Evolutionary conservation across 2,888 invertebrate genomes (phyloP), one percentile per base, ranked within the genome.

Genomic region (Volucella bombylans): DNA sequence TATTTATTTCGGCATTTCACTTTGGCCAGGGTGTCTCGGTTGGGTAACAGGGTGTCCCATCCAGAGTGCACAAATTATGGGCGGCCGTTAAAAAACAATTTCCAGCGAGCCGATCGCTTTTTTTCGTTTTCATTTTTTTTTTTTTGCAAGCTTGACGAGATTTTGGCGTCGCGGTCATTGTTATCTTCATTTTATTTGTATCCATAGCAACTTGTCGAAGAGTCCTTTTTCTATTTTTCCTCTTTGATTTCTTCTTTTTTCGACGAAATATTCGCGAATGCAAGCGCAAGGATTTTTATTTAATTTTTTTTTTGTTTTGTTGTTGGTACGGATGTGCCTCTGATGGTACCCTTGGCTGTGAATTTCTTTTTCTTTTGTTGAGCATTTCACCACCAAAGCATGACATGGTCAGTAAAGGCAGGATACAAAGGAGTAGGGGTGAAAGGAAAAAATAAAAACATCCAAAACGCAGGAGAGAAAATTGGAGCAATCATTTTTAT

Each of bases 401-500:
- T 80, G 76, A 69, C 69, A 79, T 67, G 71, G 39, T 43, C 73
- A 77, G 77, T 59, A 18, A 77, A 68, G 61, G 41, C 73, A 71
- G 67, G 82, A 78, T 50, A 77, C 64, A 76, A 45, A 85, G 80
- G 85, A 85, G 62, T 57, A 23, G 8, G 45, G 11, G 15, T 38
- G 4, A 77, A 54, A 43, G n/a, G 39, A n/a, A 64, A 23, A 23
- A 12, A 49, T 8, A 11, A 10, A 31, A 12, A 18, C 11, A 54
- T 4, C 47, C n/a, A 61, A 39, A 45, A 23, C 64, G 12, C 57
- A 45, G 15, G 49, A 78, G 69, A 74, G 74, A 79, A 85, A 85
- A 85, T 85, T 85, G 85, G 85, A 85, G 81, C 85, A 85, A 85
- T 85, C 80, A 85, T 85, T 85, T 85, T 85, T 85, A 81, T 85